phyloP scores from a whole-genome alignment of 2,113 vertebrate genomes.

The Odocoileus hemionus region DNA sequence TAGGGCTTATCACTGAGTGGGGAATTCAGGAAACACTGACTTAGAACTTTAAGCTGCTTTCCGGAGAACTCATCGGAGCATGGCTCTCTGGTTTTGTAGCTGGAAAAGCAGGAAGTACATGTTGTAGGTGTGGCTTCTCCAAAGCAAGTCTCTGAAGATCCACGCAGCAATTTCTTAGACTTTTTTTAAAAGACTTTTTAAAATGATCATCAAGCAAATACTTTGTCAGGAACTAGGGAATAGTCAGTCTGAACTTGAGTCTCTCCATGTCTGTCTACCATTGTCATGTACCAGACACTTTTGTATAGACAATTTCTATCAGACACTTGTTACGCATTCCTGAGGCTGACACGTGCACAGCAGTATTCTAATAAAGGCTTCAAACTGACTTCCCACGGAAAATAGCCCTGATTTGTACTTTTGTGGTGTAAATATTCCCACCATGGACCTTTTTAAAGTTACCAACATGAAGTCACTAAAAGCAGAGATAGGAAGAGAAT shows the following conservation, averaged over 20 bases:
- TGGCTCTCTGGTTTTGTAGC: background rate
- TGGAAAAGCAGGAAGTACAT: background rate
- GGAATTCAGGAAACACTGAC: background rate
- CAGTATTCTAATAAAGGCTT: background rate
- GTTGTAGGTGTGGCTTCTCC: background rate
- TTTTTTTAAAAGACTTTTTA: too few species aligned
- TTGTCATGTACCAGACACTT: background rate
- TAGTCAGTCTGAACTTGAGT: background rate
- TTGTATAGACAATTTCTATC: background rate
- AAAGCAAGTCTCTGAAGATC: background rate
- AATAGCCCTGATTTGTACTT: background rate
- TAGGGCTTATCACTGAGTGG: background rate
- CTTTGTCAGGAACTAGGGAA: background rate
- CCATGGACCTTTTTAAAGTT: background rate
- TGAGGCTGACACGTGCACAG: background rate
- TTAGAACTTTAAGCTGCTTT: slow-evolving; percentile 29
- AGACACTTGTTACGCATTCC: background rate
- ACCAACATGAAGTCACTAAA: background rate
- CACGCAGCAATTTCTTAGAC: background rate
- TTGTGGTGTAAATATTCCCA: background rate
- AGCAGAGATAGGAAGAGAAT: background rate
- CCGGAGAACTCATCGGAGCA: background rate
- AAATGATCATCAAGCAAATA: background rate
- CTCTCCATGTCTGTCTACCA: background rate
- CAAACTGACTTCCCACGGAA: background rate